Conservation (phyloP, 2,113 vertebrate genomes). For the Gnathonemus echidnorhynchus region DNA sequence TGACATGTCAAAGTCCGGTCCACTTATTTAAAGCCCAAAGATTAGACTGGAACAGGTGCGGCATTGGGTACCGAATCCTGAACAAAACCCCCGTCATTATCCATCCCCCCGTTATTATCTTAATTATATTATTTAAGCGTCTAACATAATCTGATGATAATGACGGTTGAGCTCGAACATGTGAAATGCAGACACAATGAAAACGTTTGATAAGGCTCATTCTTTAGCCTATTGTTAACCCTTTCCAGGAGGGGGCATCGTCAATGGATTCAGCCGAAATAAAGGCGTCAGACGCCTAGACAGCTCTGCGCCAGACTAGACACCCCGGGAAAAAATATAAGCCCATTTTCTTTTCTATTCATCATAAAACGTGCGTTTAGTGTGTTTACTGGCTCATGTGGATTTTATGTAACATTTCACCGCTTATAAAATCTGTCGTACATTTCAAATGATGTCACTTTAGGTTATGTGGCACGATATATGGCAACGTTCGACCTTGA, state of each 20-base stretch:
- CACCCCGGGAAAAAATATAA: constrained; percentile 26
- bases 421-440: constrained; percentile 29
- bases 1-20: constrained; percentile 24
- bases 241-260: constrained; percentile 16
- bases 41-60: constrained; percentile 50
- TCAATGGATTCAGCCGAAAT: constrained; percentile 35
- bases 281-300: constrained; percentile 48
- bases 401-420: background rate
- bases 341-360: constrained; percentile 16
- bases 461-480: constrained; percentile 37
- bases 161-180: constrained; percentile 18
- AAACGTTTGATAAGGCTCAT: constrained; percentile 21
- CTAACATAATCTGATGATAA: constrained; percentile 39
- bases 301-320: constrained; percentile 38
- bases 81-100: constrained; percentile 25
- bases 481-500: constrained; percentile 55
- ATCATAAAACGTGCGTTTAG: background rate
- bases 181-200: constrained; percentile 21
- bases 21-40: constrained; percentile 27
- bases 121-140: constrained; percentile 56
- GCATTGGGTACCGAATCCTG: constrained; percentile 4
- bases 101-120: constrained; percentile 38
- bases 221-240: constrained; percentile 28
- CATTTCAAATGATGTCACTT: constrained; percentile 37
- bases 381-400: background rate